phyloP scores from a whole-genome alignment of 2,797 vertebrate species.

The Huso huso region DNA sequence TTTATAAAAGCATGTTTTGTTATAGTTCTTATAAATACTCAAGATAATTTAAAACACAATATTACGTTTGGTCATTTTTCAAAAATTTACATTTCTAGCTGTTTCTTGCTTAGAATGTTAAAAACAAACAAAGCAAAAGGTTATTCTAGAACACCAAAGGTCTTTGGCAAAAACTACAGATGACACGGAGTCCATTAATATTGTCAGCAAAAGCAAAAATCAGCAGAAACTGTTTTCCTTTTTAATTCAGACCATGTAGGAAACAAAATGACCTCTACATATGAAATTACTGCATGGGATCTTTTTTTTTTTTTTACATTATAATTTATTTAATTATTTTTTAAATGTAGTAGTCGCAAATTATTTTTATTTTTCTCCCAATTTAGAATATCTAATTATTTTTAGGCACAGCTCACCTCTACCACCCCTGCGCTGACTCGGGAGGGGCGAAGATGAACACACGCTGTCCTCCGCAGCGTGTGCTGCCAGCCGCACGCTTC shows the following conservation, averaged over 20 bases:
- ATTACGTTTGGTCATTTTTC: slow-evolving; percentile 45
- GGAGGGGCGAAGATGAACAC: no score
- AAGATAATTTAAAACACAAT: slow-evolving; percentile 51
- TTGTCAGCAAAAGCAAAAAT: slow-evolving; percentile 38
- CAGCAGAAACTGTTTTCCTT: slow-evolving; percentile 43
- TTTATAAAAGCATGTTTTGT: slow-evolving; percentile 22
- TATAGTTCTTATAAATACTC: slow-evolving; percentile 40
- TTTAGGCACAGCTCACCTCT: no score
- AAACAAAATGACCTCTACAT: no score
- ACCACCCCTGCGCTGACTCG: no score
- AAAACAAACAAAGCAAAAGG: slow-evolving; percentile 33
- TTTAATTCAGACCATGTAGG: slow-evolving; percentile 14
- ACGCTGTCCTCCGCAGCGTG: no score
- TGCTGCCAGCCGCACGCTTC: no score
- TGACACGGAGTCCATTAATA: slow-evolving; percentile 39
- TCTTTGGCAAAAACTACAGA: slow-evolving; percentile 74
- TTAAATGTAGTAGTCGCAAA: no score
- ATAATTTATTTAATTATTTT: no score
- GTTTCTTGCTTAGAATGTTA: slow-evolving; percentile 32
- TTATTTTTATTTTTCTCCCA: no score
- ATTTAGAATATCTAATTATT: no score
- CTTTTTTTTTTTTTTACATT: no score
- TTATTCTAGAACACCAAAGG: slow-evolving; percentile 45
- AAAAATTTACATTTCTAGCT: slow-evolving; percentile 33
- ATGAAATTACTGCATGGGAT: no score